Evolutionary conservation across 2,797 vertebrate species (phyloP).

Genomic region (Typhlichthys eigenmanni): DNA sequence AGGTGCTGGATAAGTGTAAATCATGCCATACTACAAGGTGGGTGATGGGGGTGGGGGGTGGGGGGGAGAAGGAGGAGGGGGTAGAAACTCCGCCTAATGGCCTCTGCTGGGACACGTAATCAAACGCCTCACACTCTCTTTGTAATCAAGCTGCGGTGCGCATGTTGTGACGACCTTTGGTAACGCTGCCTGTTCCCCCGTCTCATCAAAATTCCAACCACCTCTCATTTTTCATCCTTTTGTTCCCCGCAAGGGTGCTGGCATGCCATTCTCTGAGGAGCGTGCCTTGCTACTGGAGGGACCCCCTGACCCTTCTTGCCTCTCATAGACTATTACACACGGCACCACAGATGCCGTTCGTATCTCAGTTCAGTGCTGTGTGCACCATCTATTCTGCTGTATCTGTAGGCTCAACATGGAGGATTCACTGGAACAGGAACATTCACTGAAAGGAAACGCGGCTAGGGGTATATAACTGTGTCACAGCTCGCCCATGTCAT

Average conservation of each 20-base stretch:
- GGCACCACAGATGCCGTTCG: slow-evolving; percentile 13
- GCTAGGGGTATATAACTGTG: background rate
- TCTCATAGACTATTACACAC: slow-evolving; percentile 27
- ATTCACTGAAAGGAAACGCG: too few relatives aligned
- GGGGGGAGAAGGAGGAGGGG: slow-evolving; percentile 28
- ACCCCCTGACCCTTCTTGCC: slow-evolving; percentile 54
- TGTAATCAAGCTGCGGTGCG: slow-evolving; percentile 72
- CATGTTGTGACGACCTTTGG: slow-evolving; percentile 75
- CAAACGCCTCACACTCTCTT: slow-evolving; percentile 70
- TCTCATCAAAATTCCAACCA: slow-evolving; percentile 77
- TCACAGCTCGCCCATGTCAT: background rate
- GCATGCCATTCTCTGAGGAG: slow-evolving; percentile 66
- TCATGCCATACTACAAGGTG: slow-evolving; percentile 59
- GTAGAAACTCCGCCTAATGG: slow-evolving; percentile 52
- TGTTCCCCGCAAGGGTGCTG: slow-evolving; percentile 49
- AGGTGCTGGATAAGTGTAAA: slow-evolving; percentile 62
- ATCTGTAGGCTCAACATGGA: too few relatives aligned
- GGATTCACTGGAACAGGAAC: too few relatives aligned
- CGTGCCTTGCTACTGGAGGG: slow-evolving; percentile 47
- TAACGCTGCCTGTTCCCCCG: slow-evolving; percentile 63
- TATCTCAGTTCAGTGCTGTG: background rate
- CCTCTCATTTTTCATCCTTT: slow-evolving; percentile 73
- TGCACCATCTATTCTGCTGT: too few relatives aligned
- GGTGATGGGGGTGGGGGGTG: background rate
- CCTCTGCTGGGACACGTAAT: slow-evolving; percentile 73